These are phyloP conservation scores for Gortyna flavago DNA, from an alignment of 2,888 invertebrate species.

Conservation along the genomic window DNA sequence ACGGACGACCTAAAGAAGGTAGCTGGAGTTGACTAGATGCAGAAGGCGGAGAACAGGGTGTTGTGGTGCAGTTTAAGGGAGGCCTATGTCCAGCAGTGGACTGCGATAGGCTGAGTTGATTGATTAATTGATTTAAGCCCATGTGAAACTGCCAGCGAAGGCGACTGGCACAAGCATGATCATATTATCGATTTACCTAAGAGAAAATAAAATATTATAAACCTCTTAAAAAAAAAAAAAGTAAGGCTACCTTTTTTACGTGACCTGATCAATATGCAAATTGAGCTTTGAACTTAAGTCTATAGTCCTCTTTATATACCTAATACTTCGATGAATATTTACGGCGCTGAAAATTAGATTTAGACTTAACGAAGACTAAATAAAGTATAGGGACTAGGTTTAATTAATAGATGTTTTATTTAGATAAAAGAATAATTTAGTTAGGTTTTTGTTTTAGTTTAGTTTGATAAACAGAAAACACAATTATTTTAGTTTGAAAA, in stretches of 20 bases:
- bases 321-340: conserved; percentile 42
- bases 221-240: not conserved
- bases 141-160: too few species aligned
- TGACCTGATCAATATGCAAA: conserved; percentile 36
- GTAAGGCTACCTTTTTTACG: not conserved
- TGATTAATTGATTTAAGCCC: too few species aligned
- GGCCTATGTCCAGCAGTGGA: too few species aligned
- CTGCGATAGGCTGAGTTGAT: too few species aligned
- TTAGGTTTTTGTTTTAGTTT: not conserved
- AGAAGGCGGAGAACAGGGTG: too few species aligned
- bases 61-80: too few species aligned
- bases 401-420: conserved; percentile 23
- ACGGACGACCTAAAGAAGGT: too few species aligned
- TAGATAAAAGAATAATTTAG: not conserved
- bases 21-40: too few species aligned
- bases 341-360: conserved; percentile 36
- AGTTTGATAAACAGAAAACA: conserved; percentile 9
- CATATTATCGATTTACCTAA: not conserved
- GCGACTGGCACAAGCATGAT: too few species aligned
- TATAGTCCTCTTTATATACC: conserved; percentile 13
- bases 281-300: conserved; percentile 16
- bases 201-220: not conserved
- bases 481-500: conserved; percentile 18
- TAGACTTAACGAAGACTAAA: conserved; percentile 13
- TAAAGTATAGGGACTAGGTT: conserved; percentile 12